Evolutionary conservation across 2,113 vertebrate genomes (phyloP).

Genomic region (Rhodinocichla rosea): DNA sequence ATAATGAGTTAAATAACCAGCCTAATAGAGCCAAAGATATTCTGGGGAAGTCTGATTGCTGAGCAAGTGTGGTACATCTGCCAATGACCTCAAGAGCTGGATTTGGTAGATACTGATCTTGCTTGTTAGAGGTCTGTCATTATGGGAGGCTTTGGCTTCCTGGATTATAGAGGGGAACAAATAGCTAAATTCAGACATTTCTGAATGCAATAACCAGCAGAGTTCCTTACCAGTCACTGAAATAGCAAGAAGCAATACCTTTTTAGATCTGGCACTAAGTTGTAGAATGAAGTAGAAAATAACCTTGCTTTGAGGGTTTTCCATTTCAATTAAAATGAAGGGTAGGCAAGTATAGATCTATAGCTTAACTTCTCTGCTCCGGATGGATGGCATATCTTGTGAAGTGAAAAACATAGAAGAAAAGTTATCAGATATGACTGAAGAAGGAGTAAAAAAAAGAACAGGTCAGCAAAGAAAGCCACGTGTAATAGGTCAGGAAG

Average conservation of each 20-base stretch:
- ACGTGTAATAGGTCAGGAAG: neutral
- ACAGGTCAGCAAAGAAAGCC: neutral
- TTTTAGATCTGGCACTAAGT: neutral
- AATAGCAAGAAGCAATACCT: neutral
- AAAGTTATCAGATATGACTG: neutral
- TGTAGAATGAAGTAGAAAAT: neutral
- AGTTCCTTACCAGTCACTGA: neutral
- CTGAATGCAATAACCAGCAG: neutral
- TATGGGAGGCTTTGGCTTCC: slow-evolving; percentile 6
- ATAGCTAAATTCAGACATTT: neutral
- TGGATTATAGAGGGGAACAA: neutral
- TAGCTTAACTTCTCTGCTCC: neutral
- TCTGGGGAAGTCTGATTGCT: neutral
- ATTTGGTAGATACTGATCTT: slow-evolving; percentile 24
- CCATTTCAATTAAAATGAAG: slow-evolving; percentile 3
- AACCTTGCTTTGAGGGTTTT: neutral
- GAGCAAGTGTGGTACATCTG: neutral
- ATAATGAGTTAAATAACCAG: slow-evolving; percentile 23
- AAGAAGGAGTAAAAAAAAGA: neutral
- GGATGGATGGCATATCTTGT: neutral
- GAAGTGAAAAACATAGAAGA: neutral
- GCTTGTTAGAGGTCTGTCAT: slow-evolving; percentile 16
- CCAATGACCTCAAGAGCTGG: slow-evolving; percentile 10
- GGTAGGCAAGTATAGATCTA: neutral
- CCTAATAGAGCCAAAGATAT: neutral